Evolutionary conservation across 1,140 invertebrate species (phyloP), one percentile per base, ranked within the genome.

Genomic region (Scylla paramamosain): DNA sequence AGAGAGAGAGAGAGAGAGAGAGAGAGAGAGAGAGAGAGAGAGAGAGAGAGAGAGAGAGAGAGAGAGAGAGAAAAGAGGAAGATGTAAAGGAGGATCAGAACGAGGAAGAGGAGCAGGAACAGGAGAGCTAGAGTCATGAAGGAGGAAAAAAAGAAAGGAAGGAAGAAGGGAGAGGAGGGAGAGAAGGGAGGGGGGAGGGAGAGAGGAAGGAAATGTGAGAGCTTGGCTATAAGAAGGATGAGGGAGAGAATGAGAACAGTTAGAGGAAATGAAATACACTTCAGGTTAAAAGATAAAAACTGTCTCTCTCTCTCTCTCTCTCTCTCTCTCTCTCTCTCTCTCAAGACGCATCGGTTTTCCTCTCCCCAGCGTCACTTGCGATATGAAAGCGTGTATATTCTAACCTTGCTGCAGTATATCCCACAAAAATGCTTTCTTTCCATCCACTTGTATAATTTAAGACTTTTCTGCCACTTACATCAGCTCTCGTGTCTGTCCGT

Each of bases 41-140:
- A 67, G 59, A 67, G 59, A 67, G 59, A 67, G 59, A 67, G 59
- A 67, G 59, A 67, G 59, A 67, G 59, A 67, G 59, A 67, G 59
- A 67, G 59, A 67, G 59, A 67, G 10, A 77, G 67, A 77, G 25
- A 77, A 20, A 77, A 20, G 20, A 20, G 20, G 25, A 77, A 20
- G n/a, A 20, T 20, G 8, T 1, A 20, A 77, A 2, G 20, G 67
- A 77, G 67, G 20, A 20, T 20, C 12, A 77, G 59, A 67, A 16
- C 7, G 59, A 67, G 59, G 20, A 16, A 67, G 59, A 67, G 59
- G 14, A 14, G 14, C 6, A 7, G 8, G n/a, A 77, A 7, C 1
- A 20, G 25, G 67, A 77, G 67, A n/a, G 67, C 12, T 12, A n/a
- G n/a, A 77, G 52, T 16, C 12, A 59, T 7, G 14, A 52, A 52